Evolutionary conservation across 92 coral and sea anemone genomes (phyloP).

Genomic region (Actinostola sp.): DNA sequence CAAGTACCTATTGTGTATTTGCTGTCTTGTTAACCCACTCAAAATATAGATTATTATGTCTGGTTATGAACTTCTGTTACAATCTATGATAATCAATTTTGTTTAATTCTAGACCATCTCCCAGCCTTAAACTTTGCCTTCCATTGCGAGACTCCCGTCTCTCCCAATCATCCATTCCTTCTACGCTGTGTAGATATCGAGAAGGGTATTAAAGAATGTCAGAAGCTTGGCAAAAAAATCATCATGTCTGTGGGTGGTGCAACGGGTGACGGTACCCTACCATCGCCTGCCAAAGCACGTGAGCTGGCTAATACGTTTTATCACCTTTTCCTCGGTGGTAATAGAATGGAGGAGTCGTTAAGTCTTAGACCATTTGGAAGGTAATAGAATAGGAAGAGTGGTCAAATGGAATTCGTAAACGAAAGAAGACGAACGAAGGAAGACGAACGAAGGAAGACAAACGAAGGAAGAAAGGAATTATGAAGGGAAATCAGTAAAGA

Average conservation of each 20-base stretch:
- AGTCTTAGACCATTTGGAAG: conserved; percentile 74
- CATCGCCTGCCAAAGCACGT: conserved; percentile 48
- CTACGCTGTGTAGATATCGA: conserved; percentile 79
- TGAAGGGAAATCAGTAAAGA: too few relatives aligned
- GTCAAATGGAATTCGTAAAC: too few relatives aligned
- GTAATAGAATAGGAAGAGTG: too few relatives aligned
- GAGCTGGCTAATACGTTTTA: conserved; percentile 75
- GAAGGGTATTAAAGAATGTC: conserved; percentile 77
- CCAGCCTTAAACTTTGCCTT: conserved; percentile 87
- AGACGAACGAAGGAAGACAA: too few relatives aligned
- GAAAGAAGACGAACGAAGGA: too few relatives aligned
- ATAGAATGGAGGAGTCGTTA: background rate
- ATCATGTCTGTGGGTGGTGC: conserved; percentile 87
- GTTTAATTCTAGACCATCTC: conserved; percentile 19
- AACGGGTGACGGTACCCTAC: conserved; percentile 83
- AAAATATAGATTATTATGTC: too few relatives aligned
- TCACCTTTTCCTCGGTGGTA: conserved; percentile 74
- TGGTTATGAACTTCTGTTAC: background rate
- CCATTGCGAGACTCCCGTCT: conserved; percentile 72
- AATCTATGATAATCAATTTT: background rate
- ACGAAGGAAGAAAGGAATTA: too few relatives aligned
- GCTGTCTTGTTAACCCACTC: too few relatives aligned
- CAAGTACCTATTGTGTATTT: too few relatives aligned
- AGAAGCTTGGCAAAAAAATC: conserved; percentile 71
- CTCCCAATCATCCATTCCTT: conserved; percentile 70